Conservation (phyloP, 2,888 invertebrate genomes). For the Lumbricus terrestris region DNA sequence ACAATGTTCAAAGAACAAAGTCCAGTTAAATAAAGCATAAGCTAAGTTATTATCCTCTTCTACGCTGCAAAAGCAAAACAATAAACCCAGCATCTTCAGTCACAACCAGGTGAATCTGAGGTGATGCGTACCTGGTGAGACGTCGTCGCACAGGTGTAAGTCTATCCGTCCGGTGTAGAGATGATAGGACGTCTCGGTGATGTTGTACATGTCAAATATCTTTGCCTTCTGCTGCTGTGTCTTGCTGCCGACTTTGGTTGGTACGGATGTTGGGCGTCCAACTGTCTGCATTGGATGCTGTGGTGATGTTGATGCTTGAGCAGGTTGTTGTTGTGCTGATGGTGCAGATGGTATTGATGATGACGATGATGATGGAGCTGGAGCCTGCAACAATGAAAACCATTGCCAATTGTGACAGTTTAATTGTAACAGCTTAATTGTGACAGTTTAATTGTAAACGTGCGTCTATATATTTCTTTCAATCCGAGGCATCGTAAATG, state of each 20-base stretch:
- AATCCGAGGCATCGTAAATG: background rate
- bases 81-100: background rate
- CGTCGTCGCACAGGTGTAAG: slow-evolving; percentile 91
- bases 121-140: slow-evolving; percentile 42
- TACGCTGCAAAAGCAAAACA: background rate
- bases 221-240: slow-evolving; percentile 56
- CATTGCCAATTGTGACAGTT: no score
- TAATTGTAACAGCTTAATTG: no score
- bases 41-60: background rate
- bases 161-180: slow-evolving; percentile 82
- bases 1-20: background rate
- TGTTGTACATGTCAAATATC: slow-evolving; percentile 83
- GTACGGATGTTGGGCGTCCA: background rate
- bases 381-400: background rate
- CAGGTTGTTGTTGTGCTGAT: slow-evolving; percentile 39
- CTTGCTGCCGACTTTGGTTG: slow-evolving; percentile 29
- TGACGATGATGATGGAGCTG: background rate
- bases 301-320: background rate
- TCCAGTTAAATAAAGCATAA: background rate
- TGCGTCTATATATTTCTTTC: background rate
- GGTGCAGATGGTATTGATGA: slow-evolving; percentile 39
- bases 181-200: slow-evolving; percentile 96
- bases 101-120: no score
- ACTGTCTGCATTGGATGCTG: slow-evolving; percentile 17
- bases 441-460: no score